Evolutionary conservation across 2,797 vertebrate genomes (phyloP).

Genomic region (Rhincodon typus): DNA sequence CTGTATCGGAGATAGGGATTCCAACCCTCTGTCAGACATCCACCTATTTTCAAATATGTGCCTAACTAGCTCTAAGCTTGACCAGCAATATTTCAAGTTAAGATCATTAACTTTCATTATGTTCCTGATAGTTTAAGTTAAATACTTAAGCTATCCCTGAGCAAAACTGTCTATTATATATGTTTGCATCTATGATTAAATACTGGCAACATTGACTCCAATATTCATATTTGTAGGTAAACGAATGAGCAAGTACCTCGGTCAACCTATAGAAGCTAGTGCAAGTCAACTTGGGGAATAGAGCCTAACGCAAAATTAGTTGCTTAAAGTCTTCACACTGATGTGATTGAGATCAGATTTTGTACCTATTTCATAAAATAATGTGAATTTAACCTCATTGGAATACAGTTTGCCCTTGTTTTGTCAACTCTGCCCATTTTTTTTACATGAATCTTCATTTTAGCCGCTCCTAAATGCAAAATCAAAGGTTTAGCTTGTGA

Average conservation of each 20-base stretch:
- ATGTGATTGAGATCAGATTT: background rate
- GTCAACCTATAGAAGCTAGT: background rate
- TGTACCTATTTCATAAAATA: background rate
- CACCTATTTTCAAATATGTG: background rate
- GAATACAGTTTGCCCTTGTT: background rate
- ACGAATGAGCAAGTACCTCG: background rate
- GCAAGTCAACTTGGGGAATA: background rate
- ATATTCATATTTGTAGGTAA: background rate
- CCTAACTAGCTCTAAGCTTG: background rate
- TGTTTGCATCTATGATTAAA: background rate
- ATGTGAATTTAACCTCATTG: background rate
- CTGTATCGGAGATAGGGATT: too few relatives aligned
- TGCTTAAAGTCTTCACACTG: background rate
- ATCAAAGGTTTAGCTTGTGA: background rate
- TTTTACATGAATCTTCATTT: conserved; percentile 8
- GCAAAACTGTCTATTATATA: background rate
- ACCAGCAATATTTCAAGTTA: background rate
- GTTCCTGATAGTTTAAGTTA: background rate
- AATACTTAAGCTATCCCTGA: background rate
- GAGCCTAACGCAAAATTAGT: background rate
- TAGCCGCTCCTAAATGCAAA: background rate
- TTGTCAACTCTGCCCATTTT: background rate
- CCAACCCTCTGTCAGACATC: background rate
- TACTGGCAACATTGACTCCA: background rate
- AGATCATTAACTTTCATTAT: background rate